A percentile compares a stretch with the other conserved stretches of the same genome.
These are phyloP conservation scores for Leucophora obtusa DNA, from an alignment of 2,888 invertebrate genomes.

Conservation along the genomic window DNA sequence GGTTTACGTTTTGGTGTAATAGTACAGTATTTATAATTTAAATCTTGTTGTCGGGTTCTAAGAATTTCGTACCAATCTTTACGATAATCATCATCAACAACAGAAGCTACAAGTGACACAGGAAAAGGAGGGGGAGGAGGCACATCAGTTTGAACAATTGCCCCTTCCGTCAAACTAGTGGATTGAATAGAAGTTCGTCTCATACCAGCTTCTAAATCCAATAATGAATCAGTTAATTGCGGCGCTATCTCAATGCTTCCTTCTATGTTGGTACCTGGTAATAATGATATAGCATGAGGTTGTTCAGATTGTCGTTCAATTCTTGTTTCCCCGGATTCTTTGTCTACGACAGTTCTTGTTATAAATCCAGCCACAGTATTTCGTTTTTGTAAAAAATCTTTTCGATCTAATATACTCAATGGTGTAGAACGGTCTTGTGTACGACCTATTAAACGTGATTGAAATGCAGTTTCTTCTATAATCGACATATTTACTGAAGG, in stretches of 20 bases:
- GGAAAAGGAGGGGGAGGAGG: background rate
- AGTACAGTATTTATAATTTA: conserved; percentile 36
- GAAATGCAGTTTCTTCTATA: conserved; percentile 22
- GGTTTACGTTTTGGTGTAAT: conserved; percentile 7
- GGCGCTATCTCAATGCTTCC: too few relatives aligned
- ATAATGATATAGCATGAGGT: too few relatives aligned
- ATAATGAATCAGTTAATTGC: too few relatives aligned
- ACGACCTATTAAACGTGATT: conserved; percentile 22
- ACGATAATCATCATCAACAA: conserved; percentile 57
- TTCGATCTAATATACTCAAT: background rate
- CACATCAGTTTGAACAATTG: background rate
- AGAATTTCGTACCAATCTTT: conserved; percentile 66
- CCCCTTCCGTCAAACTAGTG: background rate
- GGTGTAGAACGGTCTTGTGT: conserved; percentile 34
- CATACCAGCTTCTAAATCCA: too few relatives aligned
- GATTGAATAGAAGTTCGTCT: too few relatives aligned
- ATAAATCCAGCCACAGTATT: background rate
- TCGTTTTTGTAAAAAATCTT: background rate
- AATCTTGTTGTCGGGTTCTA: conserved; percentile 37
- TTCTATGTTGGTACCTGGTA: too few relatives aligned
- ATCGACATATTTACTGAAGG: background rate
- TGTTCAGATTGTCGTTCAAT: too few relatives aligned
- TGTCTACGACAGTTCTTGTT: too few relatives aligned
- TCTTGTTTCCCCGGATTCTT: too few relatives aligned
- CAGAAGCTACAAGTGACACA: background rate